Evolutionary conservation across 1,140 invertebrate species (phyloP).

Genomic region (Rhyacophila brunnea): DNA sequence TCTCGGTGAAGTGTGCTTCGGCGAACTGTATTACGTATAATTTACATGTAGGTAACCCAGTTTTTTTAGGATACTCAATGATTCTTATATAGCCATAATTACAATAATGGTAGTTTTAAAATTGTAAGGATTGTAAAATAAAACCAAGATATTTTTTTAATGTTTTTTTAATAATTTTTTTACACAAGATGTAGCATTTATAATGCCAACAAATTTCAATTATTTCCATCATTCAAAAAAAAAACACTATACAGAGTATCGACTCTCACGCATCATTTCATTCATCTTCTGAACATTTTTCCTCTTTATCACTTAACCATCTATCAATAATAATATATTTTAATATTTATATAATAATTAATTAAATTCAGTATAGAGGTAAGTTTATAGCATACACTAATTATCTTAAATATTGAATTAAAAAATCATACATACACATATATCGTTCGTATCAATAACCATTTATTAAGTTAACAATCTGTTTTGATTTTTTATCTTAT

Average conservation of each 20-base stretch:
- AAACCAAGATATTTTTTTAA: constrained; percentile 45
- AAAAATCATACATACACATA: constrained; percentile 34
- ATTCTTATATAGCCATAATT: no score
- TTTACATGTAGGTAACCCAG: no score
- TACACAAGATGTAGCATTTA: constrained; percentile 60
- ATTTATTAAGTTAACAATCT: constrained; percentile 28
- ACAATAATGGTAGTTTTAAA: no score
- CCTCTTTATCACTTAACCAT: constrained; percentile 28
- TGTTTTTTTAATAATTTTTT: constrained; percentile 55
- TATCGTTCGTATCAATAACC: constrained; percentile 29
- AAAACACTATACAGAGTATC: constrained; percentile 35
- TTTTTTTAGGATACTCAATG: no score
- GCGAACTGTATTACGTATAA: no score
- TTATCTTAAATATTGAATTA: constrained; percentile 34
- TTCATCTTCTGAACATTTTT: constrained; percentile 29
- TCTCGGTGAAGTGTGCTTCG: no score
- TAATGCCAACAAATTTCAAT: constrained; percentile 53
- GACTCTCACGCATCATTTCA: constrained; percentile 26
- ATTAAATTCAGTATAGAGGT: constrained; percentile 37
- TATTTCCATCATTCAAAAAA: constrained; percentile 36
- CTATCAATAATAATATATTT: constrained; percentile 37
- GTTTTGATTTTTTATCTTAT: constrained; percentile 8
- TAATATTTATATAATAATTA: constrained; percentile 36
- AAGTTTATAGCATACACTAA: constrained; percentile 37
- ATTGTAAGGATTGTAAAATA: constrained; percentile 5